phyloP scores from a whole-genome alignment of 64 coral and sea anemone species.

The Stichodactyla mertensii region DNA sequence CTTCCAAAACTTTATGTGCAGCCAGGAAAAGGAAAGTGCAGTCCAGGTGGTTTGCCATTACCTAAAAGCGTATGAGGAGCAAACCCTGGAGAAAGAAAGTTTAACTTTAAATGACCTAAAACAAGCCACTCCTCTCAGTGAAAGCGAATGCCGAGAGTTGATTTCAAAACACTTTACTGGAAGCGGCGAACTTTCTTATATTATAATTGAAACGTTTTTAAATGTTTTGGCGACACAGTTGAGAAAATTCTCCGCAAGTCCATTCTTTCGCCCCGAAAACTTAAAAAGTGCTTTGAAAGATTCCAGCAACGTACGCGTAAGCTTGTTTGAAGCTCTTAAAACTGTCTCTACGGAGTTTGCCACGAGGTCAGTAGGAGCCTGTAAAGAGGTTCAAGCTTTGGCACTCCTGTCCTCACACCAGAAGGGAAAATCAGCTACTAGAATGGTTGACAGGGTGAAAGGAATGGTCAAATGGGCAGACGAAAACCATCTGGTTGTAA shows the following conservation, averaged over 20 bases:
- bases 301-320: conserved; percentile 27
- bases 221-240: conserved; percentile 80
- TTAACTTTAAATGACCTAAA: conserved; percentile 25
- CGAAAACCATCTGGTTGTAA: conserved; percentile 58
- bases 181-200: conserved; percentile 60
- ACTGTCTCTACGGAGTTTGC: conserved; percentile 82
- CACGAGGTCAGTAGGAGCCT: conserved; percentile 52
- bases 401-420: conserved; percentile 24
- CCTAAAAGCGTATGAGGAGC: conserved; percentile 41
- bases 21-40: conserved; percentile 43
- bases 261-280: conserved; percentile 62
- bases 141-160: conserved; percentile 33
- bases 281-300: conserved; percentile 39
- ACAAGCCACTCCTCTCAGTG: neutral
- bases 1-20: conserved; percentile 43
- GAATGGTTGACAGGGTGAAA: conserved; percentile 50
- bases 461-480: conserved; percentile 72
- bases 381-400: conserved; percentile 44
- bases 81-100: conserved; percentile 40
- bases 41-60: conserved; percentile 85
- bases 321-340: conserved; percentile 71
- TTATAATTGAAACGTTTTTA: conserved; percentile 63
- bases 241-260: conserved; percentile 69
- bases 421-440: neutral
- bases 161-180: conserved; percentile 32